Percentiles rank a stretch among this genome's conserved stretches.
These are phyloP conservation scores for Camponotus fellah DNA, from an alignment of 2,888 invertebrate species.

Conservation along the genomic window DNA sequence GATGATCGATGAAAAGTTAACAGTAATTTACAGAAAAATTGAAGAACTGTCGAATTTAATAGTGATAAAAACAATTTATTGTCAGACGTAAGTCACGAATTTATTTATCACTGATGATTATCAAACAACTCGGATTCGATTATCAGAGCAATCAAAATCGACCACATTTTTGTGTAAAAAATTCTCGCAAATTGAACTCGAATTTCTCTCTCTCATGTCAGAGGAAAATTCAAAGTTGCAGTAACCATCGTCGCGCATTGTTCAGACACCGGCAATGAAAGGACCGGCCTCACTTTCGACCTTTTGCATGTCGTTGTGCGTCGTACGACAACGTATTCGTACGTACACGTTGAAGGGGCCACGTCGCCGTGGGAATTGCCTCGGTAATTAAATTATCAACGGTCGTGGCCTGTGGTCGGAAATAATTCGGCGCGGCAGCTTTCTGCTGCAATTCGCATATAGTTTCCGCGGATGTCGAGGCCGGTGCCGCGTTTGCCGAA, in stretches of 20 bases:
- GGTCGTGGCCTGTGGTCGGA: constrained; percentile 83
- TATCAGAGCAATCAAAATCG: constrained; percentile 11
- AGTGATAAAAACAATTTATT: not conserved
- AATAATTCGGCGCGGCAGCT: constrained; percentile 83
- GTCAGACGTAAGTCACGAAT: not conserved
- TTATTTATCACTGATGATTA: constrained; percentile 11
- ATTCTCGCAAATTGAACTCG: constrained; percentile 26
- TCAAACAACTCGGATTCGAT: constrained; percentile 9
- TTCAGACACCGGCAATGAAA: not conserved
- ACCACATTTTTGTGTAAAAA: not conserved
- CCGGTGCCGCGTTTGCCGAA: constrained; percentile 70
- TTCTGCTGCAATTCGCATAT: constrained; percentile 79
- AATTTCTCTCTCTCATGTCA: not conserved
- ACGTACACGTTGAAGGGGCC: constrained; percentile 63
- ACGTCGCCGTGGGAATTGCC: constrained; percentile 76
- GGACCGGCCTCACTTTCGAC: not conserved
- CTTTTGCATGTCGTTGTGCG: constrained; percentile 30
- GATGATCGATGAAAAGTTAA: constrained; percentile 36
- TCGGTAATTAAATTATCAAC: constrained; percentile 83
- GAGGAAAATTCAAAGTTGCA: constrained; percentile 32
- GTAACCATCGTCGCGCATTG: constrained; percentile 43
- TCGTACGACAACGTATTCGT: constrained; percentile 34
- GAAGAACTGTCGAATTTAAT: constrained; percentile 4
- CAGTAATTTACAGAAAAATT: constrained; percentile 19
- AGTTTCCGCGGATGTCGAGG: constrained; percentile 77